Base-by-base conservation (phyloP, 2,888 invertebrate species). In the Agriopis marginaria region DNA sequence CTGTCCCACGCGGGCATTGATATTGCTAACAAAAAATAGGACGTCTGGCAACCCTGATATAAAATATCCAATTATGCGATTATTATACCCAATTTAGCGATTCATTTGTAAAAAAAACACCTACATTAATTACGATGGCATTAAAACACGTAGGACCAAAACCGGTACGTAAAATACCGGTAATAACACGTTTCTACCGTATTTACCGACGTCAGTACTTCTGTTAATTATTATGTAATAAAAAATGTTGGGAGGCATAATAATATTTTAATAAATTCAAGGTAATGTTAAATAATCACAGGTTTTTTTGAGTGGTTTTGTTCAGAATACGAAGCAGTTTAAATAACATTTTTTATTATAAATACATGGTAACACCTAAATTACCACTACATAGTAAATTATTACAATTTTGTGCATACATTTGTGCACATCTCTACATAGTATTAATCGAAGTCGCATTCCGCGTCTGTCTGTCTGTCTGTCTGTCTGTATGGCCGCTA, bases 301-400 rank as follows among this genome's bases (percentile, higher is more conserved):
- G 66, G 47, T 66, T 12, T 14, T n/a, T 40, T 66, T 42, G 4
- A 55, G 49, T 66, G 49, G 55, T 55, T 10, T 8, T 9, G 23
- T 42, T 51, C 11, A 14, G 14, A 39, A 53, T 59, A 45, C 17
- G 12, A 45, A 42, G 42, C 42, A 42, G 7, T 42, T 42, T 42
- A 42, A 42, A 10, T 42, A 40, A 42, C 9, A 7, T 10, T 42
- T 7, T 42, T 7, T 42, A 42, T 9, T 42, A 23, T 8, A 42
- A 7, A 8, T 42, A 42, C 2, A 10, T 42, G 9, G 9, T 42
- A 42, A 42, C 42, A 42, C 9, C 42, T 42, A 42, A 8, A 42
- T 42, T 42, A 42, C 7, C 4, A 42, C 6, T 42, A 42, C 8
- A 7, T 32, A 5, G 32, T 32, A 3, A 42, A 42, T 42, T 9